Percentiles rank a stretch among this genome's conserved stretches.
Evolutionary conservation across 2,113 vertebrate genomes (phyloP).

Genomic region (human): GRCh38 chr9:13149001-13149500

Average conservation of each 20-base stretch:
- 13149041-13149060: background rate
- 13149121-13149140: background rate
- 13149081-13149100: background rate
- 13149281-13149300: background rate
- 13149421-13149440: background rate
- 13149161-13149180: background rate
- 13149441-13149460: background rate
- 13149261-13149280: background rate
- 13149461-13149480: background rate
- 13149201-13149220: background rate
- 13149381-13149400: background rate
- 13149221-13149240: background rate
- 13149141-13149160: background rate
- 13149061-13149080: constrained; percentile 12
- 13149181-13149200: background rate
- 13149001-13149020: constrained; percentile 9
- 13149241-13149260: background rate
- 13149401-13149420: background rate
- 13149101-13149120: background rate
- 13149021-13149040: background rate
- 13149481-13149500: background rate
- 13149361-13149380: background rate
- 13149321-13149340: background rate
- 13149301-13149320: background rate
- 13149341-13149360: background rate